phyloP scores from a whole-genome alignment of 2,888 invertebrate genomes.

The Neoscelio sp. region DNA sequence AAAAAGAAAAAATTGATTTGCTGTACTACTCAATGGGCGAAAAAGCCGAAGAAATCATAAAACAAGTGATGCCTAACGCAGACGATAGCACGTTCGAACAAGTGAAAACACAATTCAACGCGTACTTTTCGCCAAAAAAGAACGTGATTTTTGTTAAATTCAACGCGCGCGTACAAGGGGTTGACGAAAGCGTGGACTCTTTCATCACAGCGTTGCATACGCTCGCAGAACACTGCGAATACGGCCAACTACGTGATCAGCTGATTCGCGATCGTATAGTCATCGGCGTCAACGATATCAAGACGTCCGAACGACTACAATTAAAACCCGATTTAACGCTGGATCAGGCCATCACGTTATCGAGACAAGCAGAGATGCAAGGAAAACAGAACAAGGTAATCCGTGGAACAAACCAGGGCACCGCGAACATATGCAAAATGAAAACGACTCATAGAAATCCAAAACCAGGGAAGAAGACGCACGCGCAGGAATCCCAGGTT shows the following conservation, averaged over 20 bases:
- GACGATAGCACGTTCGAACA: background rate
- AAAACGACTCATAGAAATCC: no score
- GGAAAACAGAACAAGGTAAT: conserved; percentile 48
- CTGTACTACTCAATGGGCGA: conserved; percentile 70
- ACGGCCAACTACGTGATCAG: conserved; percentile 68
- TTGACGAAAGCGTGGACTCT: conserved; percentile 50
- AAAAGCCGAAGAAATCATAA: conserved; percentile 66
- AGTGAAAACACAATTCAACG: conserved; percentile 30
- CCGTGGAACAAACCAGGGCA: background rate
- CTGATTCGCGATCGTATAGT: conserved; percentile 74
- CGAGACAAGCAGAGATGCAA: conserved; percentile 62
- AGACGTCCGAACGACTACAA: conserved; percentile 14
- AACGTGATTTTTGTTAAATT: conserved; percentile 51
- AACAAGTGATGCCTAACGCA: conserved; percentile 29
- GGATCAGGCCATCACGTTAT: conserved; percentile 62
- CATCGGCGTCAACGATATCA: conserved; percentile 69
- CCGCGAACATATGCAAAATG: conserved; percentile 10
- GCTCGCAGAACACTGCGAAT: conserved; percentile 60
- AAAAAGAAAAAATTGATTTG: conserved; percentile 67
- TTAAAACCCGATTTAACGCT: conserved; percentile 9
- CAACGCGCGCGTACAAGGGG: conserved; percentile 68
- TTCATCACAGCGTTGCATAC: conserved; percentile 65
- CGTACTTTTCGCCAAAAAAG: conserved; percentile 66
- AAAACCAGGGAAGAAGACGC: no score
- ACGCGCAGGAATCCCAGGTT: no score